Conservation (phyloP, 2,113 vertebrate genomes). For the Hydrolagus affinis region DNA sequence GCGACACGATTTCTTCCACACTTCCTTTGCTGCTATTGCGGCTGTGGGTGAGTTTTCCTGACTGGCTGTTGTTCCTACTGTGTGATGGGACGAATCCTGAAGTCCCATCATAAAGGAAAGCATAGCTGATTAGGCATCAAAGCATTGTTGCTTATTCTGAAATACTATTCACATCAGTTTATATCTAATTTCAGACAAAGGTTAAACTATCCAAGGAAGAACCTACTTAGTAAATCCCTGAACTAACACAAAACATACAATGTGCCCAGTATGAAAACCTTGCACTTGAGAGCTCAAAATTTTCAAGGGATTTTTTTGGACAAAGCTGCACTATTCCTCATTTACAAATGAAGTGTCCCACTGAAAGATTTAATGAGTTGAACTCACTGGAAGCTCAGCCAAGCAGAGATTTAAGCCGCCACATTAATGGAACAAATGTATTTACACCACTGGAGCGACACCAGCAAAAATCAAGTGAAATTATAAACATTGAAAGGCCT, state of each 20-base stretch:
- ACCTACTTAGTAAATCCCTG: neutral
- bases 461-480: neutral
- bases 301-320: neutral
- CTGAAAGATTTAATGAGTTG: neutral
- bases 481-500: neutral
- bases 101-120: slow-evolving; percentile 15
- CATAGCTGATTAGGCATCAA: neutral
- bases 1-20: slow-evolving; percentile 66
- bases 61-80: slow-evolving; percentile 59
- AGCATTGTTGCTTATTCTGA: neutral
- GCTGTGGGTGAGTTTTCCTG: slow-evolving; percentile 66
- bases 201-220: too few relatives aligned
- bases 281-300: neutral
- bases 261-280: neutral
- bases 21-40: slow-evolving; percentile 86
- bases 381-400: neutral
- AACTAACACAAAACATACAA: neutral
- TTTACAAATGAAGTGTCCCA: neutral
- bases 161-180: neutral
- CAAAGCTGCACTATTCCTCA: neutral
- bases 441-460: neutral
- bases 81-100: slow-evolving; percentile 65
- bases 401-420: neutral
- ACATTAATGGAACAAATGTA: neutral
- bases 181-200: neutral